These are phyloP conservation scores for Poeciliopsis infans DNA, from an alignment of 2,797 vertebrate species.

Conservation along the genomic window DNA sequence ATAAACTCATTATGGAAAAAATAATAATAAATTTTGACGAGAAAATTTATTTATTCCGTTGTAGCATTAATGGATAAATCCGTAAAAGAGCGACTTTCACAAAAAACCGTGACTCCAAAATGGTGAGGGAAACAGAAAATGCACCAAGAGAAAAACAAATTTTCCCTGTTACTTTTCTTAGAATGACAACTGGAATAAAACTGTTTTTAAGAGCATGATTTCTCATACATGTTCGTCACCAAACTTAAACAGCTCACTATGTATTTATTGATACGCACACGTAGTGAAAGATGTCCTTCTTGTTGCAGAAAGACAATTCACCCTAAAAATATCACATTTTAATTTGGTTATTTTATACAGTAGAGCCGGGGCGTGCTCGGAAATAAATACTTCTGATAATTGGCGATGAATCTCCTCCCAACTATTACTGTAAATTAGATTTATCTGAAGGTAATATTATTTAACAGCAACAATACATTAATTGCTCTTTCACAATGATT, in stretches of 20 bases:
- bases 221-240: too few species aligned
- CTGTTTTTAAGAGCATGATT: not conserved
- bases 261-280: not conserved
- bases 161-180: not conserved
- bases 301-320: not conserved
- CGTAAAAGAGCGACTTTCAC: not conserved
- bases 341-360: not conserved
- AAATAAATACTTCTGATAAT: not conserved
- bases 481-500: not conserved
- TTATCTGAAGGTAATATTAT: not conserved
- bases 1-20: not conserved
- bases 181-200: not conserved
- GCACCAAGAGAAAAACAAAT: not conserved
- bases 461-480: not conserved
- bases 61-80: not conserved
- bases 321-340: not conserved
- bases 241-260: not conserved
- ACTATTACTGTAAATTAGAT: not conserved
- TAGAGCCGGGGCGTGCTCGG: not conserved
- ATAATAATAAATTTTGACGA: not conserved
- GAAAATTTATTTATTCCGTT: not conserved
- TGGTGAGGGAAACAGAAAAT: not conserved
- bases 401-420: not conserved
- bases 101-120: not conserved
- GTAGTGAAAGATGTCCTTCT: not conserved